phyloP scores from a whole-genome alignment of 1,140 invertebrate species.

The Nymphalis io region DNA sequence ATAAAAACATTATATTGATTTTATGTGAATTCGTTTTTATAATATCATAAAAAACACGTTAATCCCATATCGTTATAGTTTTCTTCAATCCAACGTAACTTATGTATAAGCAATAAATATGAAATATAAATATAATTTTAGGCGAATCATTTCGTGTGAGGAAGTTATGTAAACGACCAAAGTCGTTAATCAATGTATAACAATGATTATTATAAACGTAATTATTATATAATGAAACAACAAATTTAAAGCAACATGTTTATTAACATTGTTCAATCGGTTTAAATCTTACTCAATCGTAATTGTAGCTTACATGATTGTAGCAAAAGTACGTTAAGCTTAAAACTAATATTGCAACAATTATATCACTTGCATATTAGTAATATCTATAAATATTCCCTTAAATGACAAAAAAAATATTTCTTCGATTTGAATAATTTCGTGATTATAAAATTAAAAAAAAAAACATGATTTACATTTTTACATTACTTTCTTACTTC shows the following conservation, averaged over 20 bases:
- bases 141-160: too few species aligned
- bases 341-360: slow-evolving; percentile 77
- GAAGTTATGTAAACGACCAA: too few species aligned
- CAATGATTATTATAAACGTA: neutral
- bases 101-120: neutral
- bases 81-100: neutral
- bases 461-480: slow-evolving; percentile 40
- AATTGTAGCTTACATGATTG: slow-evolving; percentile 17
- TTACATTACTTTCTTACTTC: slow-evolving; percentile 33
- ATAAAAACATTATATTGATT: neutral
- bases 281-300: slow-evolving; percentile 31
- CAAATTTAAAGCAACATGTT: slow-evolving; percentile 36
- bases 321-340: slow-evolving; percentile 53
- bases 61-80: neutral
- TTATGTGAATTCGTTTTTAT: slow-evolving; percentile 4
- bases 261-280: slow-evolving; percentile 36
- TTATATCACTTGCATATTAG: slow-evolving; percentile 72
- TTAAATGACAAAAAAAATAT: slow-evolving; percentile 38
- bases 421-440: slow-evolving; percentile 21
- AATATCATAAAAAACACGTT: neutral
- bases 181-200: neutral
- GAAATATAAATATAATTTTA: neutral
- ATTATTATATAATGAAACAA: slow-evolving; percentile 34
- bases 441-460: slow-evolving; percentile 24
- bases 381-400: slow-evolving; percentile 38